Evolutionary conservation across 2,888 invertebrate genomes (phyloP).

Genomic region (Melanargia galathea): DNA sequence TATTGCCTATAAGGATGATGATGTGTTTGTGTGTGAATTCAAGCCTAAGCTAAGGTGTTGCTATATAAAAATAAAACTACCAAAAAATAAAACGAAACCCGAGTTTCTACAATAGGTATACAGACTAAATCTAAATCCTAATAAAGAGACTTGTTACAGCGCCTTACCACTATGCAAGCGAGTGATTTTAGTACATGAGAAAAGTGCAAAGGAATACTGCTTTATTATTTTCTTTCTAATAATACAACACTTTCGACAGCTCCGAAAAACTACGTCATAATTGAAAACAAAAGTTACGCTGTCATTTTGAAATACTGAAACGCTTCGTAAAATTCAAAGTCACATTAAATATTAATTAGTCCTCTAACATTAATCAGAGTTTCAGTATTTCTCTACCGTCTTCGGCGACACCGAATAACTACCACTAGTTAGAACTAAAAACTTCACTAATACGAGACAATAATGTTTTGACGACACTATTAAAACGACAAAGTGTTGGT

Average conservation of each 20-base stretch:
- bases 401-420: conserved; percentile 16
- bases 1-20: background rate
- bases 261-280: conserved; percentile 16
- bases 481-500: too few species aligned
- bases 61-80: conserved; percentile 16
- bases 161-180: conserved; percentile 46
- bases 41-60: background rate
- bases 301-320: conserved; percentile 11
- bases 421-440: conserved; percentile 24
- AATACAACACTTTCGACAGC: conserved; percentile 26
- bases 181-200: conserved; percentile 39
- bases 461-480: too few species aligned
- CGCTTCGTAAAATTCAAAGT: background rate
- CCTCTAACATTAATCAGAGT: background rate
- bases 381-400: conserved; percentile 6
- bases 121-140: conserved; percentile 52
- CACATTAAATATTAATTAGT: background rate
- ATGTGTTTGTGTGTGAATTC: background rate
- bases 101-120: conserved; percentile 41
- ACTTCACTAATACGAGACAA: conserved; percentile 5
- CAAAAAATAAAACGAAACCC: conserved; percentile 40
- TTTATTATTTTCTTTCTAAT: conserved; percentile 1
- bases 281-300: conserved; percentile 12
- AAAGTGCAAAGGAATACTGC: conserved; percentile 34
- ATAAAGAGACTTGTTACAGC: conserved; percentile 49